Evolutionary conservation across 2,797 vertebrate species (phyloP), one percentile per base, ranked within the genome.

Genomic region (Bufotes viridis): DNA sequence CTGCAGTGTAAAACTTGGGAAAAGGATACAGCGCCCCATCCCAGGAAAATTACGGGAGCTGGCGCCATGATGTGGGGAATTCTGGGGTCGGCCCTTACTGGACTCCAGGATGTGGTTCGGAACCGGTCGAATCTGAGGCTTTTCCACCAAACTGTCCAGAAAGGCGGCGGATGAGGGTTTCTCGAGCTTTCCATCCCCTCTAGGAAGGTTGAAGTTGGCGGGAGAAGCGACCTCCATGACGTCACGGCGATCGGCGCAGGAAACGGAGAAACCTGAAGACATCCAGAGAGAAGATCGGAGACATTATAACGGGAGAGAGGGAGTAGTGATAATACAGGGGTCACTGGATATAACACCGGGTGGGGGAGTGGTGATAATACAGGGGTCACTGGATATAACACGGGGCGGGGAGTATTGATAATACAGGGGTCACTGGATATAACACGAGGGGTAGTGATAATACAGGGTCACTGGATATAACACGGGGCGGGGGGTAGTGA

Each of bases 101-200:
- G 97, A 94, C 89, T 99, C 96, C 24, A 98, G 92, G 20, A 98
- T 95, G 90, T 97, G 96, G 93, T 96, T 92, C 20, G 97, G 96
- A 10, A 96, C 91, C 60, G 1, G 65, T 88, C 91, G 91, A 90
- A 88, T 93, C 75, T 91, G 86, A 70, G 94, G 93, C 67, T 96
- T 94, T 78, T 97, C 96, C 90, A 97, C 94, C 0, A 98, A 93
- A 90, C 93, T 96, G 81, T 78, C 93, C 90, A 97, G 91, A 86
- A 96, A 95, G 81, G 96, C 13, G 12, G 69, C 17, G 0, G 29
- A 61, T 0, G 92, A 90, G 29, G 92, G 87, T 29, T 92, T 95
- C 90, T 90, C 93, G 22, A 88, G 90, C 17, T 92, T 91, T 11
- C 87, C 90, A 57, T 91, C 67, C 0, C 69, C 0, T 0, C 85